Conservation (phyloP, 2,113 vertebrate genomes). For the Strix uralensis region DNA sequence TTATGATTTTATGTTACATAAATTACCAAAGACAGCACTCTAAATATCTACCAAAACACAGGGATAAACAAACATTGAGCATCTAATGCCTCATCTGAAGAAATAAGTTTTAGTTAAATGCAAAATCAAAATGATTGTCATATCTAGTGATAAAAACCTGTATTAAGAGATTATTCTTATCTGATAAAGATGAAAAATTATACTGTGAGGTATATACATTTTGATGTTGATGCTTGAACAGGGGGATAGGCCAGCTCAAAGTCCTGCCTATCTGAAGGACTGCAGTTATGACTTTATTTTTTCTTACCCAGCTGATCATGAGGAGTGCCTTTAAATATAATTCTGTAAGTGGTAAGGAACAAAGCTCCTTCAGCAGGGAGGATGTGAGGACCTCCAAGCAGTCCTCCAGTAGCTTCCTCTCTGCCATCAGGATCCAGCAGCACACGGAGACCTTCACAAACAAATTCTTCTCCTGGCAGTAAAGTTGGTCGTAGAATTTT, state of each 20-base stretch:
- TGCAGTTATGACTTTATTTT: background rate
- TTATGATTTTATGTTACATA: background rate
- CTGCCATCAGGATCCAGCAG: slow-evolving; percentile 93
- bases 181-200: background rate
- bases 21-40: background rate
- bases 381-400: slow-evolving; percentile 93
- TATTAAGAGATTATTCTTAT: background rate
- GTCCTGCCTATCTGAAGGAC: background rate
- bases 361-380: slow-evolving; percentile 97
- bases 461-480: slow-evolving; percentile 93
- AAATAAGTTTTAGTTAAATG: background rate
- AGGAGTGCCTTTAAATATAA: slow-evolving; percentile 96
- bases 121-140: background rate
- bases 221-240: background rate
- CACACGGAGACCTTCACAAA: slow-evolving; percentile 93
- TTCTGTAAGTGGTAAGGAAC: slow-evolving; percentile 95
- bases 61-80: background rate
- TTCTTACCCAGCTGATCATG: slow-evolving; percentile 91
- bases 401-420: slow-evolving; percentile 92
- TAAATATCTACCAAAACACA: background rate
- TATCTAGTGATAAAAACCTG: background rate
- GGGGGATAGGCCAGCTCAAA: background rate
- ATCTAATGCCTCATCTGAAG: background rate
- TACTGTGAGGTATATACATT: background rate
- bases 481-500: slow-evolving; percentile 93